phyloP scores from a whole-genome alignment of 2,113 vertebrate species.

The Rostratula benghalensis region DNA sequence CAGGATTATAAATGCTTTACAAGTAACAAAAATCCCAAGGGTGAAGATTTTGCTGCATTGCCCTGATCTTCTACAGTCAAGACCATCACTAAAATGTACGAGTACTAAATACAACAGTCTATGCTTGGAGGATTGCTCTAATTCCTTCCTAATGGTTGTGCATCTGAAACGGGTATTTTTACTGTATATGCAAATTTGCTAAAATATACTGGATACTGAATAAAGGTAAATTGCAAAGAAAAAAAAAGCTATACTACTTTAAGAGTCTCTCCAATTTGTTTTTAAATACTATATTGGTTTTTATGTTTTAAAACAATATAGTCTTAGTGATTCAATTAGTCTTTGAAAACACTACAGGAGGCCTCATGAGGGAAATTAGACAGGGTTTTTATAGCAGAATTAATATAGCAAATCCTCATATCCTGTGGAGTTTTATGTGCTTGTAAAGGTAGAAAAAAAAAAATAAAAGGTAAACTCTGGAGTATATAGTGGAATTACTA shows the following conservation, averaged over 20 bases:
- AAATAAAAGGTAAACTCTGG: background rate
- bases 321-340: constrained; percentile 28
- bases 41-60: background rate
- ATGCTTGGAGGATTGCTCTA: background rate
- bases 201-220: background rate
- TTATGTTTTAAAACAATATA: constrained; percentile 11
- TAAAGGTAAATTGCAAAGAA: background rate
- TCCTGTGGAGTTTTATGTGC: constrained; percentile 30
- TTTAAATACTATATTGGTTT: constrained; percentile 40
- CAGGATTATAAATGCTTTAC: background rate
- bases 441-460: background rate
- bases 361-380: constrained; percentile 42
- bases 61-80: background rate
- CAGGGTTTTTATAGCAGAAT: constrained; percentile 32
- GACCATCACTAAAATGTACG: background rate
- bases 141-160: background rate
- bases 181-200: background rate
- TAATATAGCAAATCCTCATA: constrained; percentile 53
- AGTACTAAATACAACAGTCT: background rate
- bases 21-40: background rate
- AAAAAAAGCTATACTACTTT: background rate
- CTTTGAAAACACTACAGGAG: constrained; percentile 20
- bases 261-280: constrained; percentile 3
- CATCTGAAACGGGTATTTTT: background rate
- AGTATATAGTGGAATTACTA: background rate